Conservation (phyloP, 2,888 invertebrate genomes). For the Atethmia centrago region DNA sequence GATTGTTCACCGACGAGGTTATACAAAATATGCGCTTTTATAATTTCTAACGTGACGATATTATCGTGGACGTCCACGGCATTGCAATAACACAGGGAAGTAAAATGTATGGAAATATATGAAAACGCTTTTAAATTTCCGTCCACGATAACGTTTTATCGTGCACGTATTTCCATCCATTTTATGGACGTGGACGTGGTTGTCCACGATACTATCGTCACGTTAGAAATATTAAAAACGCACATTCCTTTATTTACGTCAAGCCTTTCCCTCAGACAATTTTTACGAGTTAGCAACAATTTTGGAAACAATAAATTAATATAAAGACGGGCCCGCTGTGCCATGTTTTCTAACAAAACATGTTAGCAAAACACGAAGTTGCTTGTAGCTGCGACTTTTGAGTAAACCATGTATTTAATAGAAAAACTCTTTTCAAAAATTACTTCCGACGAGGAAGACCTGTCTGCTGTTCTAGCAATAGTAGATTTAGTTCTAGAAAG, state of each 20-base stretch:
- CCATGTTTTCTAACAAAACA: too few relatives aligned
- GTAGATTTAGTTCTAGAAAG: too few relatives aligned
- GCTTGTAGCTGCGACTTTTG: too few relatives aligned
- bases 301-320: constrained; percentile 45
- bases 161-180: neutral
- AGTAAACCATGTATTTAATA: too few relatives aligned
- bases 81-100: neutral
- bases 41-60: too few relatives aligned
- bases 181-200: neutral
- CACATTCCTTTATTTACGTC: constrained; percentile 29
- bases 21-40: neutral
- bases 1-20: constrained; percentile 15
- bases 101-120: neutral
- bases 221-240: neutral
- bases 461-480: too few relatives aligned
- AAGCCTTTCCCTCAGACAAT: constrained; percentile 32
- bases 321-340: too few relatives aligned
- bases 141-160: neutral
- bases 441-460: too few relatives aligned
- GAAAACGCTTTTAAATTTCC: neutral
- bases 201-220: too few relatives aligned
- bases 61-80: neutral
- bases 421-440: too few relatives aligned
- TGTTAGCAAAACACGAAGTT: too few relatives aligned
- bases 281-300: constrained; percentile 52